Conservation (phyloP, 1,140 invertebrate species). For the Brachionus manjavacas region DNA sequence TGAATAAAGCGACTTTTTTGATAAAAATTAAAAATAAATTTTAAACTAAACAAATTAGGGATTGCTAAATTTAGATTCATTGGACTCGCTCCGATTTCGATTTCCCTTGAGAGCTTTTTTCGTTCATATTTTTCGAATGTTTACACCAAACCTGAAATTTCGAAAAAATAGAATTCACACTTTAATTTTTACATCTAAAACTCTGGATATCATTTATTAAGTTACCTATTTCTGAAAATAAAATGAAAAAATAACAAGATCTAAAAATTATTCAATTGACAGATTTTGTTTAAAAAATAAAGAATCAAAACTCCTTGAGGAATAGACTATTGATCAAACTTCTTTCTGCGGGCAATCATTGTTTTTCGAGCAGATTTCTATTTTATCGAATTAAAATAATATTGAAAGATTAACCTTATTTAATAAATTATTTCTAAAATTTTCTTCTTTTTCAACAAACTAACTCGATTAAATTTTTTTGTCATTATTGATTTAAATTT, state of each 20-base stretch:
- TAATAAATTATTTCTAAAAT: no score
- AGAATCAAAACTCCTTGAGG: background rate
- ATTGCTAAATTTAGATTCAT: background rate
- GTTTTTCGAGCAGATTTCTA: background rate
- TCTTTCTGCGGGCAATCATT: background rate
- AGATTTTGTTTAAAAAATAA: background rate
- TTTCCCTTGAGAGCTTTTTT: background rate
- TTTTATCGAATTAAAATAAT: background rate
- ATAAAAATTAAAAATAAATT: background rate
- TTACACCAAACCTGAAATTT: no score
- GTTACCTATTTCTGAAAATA: background rate
- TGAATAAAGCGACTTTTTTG: background rate
- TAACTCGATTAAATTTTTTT: no score
- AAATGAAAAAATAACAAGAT: background rate
- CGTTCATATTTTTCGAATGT: background rate
- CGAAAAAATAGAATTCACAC: background rate
- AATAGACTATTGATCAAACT: background rate
- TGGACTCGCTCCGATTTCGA: background rate
- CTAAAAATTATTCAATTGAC: background rate
- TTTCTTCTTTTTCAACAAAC: no score
- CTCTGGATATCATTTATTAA: background rate
- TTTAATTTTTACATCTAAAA: background rate
- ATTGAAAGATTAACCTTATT: background rate
- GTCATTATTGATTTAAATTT: background rate
- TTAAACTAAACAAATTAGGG: background rate